phyloP scores from a whole-genome alignment of 2,113 vertebrate species.

The Chrysemys picta region DNA sequence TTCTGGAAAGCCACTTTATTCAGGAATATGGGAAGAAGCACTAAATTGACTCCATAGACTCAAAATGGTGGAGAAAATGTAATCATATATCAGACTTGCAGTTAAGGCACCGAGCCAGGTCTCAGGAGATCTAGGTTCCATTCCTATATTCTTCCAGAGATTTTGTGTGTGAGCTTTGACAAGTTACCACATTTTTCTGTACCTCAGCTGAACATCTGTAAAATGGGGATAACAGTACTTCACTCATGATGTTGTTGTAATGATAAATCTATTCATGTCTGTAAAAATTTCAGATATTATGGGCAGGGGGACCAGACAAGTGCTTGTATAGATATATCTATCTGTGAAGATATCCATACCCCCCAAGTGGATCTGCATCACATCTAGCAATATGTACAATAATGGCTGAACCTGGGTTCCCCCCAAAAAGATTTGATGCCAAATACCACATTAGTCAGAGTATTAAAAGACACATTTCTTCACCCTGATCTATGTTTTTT shows the following conservation, averaged over 20 bases:
- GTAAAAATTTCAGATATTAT: not conserved
- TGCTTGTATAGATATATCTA: not conserved
- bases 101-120: not conserved
- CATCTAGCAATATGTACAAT: not conserved
- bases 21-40: not conserved
- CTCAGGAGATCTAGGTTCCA: not conserved
- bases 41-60: accelerated
- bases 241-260: accelerated
- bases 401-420: not conserved
- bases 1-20: not conserved
- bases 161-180: accelerated
- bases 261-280: not conserved
- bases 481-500: not conserved
- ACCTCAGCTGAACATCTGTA: not conserved
- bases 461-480: not conserved
- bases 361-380: not conserved
- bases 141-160: not conserved
- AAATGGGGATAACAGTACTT: not conserved
- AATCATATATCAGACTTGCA: not conserved
- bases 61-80: not conserved
- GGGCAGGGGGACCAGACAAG: not conserved
- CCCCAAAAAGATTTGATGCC: not conserved
- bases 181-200: not conserved
- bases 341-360: not conserved
- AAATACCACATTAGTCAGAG: not conserved